phyloP scores from a whole-genome alignment of 2,113 vertebrate species.

The human (Homo sapiens) region GRCh38 chr17:47714501-47715000 shows the following conservation, averaged over 20 bases:
- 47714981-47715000: constrained; percentile 52
- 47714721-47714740: background rate
- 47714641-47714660: background rate
- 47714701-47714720: background rate
- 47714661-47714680: background rate
- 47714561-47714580: background rate
- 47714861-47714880: background rate
- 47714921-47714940: constrained; percentile 79
- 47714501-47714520: background rate
- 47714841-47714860: constrained; percentile 29
- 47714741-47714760: background rate
- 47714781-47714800: background rate
- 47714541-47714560: background rate
- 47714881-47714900: constrained; percentile 79
- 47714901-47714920: constrained; percentile 73
- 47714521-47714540: background rate
- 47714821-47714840: background rate
- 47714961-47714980: constrained; percentile 78
- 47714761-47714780: background rate
- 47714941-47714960: constrained; percentile 79
- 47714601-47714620: background rate
- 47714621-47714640: background rate
- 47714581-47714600: background rate
- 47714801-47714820: background rate
- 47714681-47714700: background rate